A percentile compares a stretch with the other conserved stretches of the same genome.
phyloP scores from a whole-genome alignment of 2,113 vertebrate genomes.

The Pampusana beccarii region DNA sequence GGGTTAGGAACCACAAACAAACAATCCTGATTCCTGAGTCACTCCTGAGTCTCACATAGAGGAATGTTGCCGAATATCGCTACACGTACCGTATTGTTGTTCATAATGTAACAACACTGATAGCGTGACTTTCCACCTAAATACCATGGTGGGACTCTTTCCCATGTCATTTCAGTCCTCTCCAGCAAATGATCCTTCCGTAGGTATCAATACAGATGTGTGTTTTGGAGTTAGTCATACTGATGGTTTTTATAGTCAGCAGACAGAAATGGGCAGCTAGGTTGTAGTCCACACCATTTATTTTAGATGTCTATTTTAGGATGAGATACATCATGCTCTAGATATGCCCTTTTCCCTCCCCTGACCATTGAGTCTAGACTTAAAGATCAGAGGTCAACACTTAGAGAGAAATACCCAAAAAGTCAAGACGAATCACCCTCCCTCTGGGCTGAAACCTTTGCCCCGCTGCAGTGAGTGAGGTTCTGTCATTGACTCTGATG shows the following conservation, averaged over 20 bases:
- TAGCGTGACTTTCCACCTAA: background rate
- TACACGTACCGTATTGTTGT: background rate
- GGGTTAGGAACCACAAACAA: background rate
- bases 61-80: background rate
- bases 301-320: background rate
- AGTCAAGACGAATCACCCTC: background rate
- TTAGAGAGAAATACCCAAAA: background rate
- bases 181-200: background rate
- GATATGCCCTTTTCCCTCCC: background rate
- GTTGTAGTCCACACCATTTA: background rate
- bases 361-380: background rate
- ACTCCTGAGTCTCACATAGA: background rate
- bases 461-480: background rate
- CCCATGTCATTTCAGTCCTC: background rate
- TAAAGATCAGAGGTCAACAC: background rate
- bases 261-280: background rate
- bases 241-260: background rate
- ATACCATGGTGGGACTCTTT: background rate
- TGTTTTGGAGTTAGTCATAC: background rate
- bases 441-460: background rate
- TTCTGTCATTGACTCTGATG: background rate
- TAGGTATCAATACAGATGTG: background rate
- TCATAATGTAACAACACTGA: background rate
- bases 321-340: background rate
- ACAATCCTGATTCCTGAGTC: background rate